Evolutionary conservation across 2,113 vertebrate genomes (phyloP).

Genomic region (Callopanchax toddi): DNA sequence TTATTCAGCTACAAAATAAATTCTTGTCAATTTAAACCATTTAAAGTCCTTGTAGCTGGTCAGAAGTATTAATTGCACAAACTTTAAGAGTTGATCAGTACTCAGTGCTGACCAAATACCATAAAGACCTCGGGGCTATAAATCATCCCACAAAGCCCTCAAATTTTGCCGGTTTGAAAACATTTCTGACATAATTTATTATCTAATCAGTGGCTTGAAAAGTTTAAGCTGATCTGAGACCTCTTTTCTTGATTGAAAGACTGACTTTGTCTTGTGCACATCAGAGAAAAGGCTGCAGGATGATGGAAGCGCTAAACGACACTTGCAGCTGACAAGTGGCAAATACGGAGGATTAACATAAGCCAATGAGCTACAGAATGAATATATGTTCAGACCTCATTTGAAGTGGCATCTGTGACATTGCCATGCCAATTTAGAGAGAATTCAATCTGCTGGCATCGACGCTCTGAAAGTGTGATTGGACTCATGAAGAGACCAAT

Average conservation of each 20-base stretch:
- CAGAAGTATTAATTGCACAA: not conserved
- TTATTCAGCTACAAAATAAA: no score
- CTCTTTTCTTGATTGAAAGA: conserved; percentile 71
- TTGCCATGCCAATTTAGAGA: conserved; percentile 75
- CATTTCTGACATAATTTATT: conserved; percentile 71
- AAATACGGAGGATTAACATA: conserved; percentile 78
- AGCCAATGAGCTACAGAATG: conserved; percentile 76
- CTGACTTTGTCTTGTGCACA: conserved; percentile 63
- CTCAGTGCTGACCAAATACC: conserved; percentile 16
- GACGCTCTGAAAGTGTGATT: conserved; percentile 63
- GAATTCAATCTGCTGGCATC: conserved; percentile 78
- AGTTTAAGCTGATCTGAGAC: conserved; percentile 69
- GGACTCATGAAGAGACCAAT: conserved; percentile 73
- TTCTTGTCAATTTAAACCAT: not conserved
- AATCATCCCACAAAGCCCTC: conserved; percentile 55
- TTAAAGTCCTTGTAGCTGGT: not conserved
- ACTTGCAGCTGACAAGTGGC: conserved; percentile 70
- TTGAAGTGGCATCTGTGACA: conserved; percentile 77
- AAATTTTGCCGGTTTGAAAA: conserved; percentile 66
- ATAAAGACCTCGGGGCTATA: conserved; percentile 52
- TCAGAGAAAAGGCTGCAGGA: conserved; percentile 53
- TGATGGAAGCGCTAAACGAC: conserved; percentile 65
- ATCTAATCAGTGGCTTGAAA: conserved; percentile 69
- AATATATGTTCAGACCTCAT: conserved; percentile 78
- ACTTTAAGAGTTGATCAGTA: not conserved